Evolutionary conservation across 92 coral and sea anemone species (phyloP), one percentile per base, ranked within the genome.

Genomic region (Epizoanthus rinbou): DNA sequence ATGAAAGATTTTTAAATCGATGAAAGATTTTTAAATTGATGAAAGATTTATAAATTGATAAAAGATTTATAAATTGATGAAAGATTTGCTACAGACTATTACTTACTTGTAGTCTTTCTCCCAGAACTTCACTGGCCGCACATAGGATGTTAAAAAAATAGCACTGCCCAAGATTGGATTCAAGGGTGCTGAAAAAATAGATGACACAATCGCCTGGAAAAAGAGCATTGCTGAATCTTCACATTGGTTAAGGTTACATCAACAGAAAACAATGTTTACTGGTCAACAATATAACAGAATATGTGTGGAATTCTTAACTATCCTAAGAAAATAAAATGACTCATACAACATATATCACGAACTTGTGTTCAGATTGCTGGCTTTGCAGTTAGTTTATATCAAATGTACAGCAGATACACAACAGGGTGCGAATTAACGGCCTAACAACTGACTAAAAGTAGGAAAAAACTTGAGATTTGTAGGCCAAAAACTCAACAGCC

Each of bases 101-200:
- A 43, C 98, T 68, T 89, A 96, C 99, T 96, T 96, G 93, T 96
- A 96, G 73, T 96, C 97, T 74, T 96, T 96, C 60, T 94, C 99
- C 99, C 99, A 96, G 86, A 96, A 96, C 79, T 96, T 96, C 68
- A 96, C 99, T 10, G 99, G 99, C 28, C 99, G 91, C 31, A 96
- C 99, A 79, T 96, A 96, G 60, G 99, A 96, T 39, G 97, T 94
- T 43, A 96, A 85, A 70, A 96, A 96, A 35, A 96, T 94, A 14
- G 99, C 99, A 70, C 99, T 96, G 4, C 99, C 99, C 21, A 96
- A 86, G 73, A 96, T 89, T 41, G 99, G 99, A 79, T 96, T 96
- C 39, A 96, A 86, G 39, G 99, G 99, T 0, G 99, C 99, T 15
- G 99, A 96, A 68, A 96, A 76, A 37, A 92, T 45, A 14, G 99